Conservation (phyloP, 2,797 vertebrate genomes). For the Spea hammondii region DNA sequence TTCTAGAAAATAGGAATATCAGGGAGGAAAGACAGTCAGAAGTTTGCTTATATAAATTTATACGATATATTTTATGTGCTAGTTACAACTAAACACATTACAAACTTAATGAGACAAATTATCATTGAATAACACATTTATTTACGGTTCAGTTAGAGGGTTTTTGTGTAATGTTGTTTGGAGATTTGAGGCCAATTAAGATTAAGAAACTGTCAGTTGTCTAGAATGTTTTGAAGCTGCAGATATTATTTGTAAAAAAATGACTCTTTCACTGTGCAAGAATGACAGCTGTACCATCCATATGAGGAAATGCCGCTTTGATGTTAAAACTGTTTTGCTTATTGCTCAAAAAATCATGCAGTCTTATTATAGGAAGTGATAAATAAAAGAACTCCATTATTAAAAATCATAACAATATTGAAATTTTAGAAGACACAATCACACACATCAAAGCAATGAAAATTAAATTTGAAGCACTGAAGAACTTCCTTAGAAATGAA, state of each 20-base stretch:
- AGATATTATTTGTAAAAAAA: conserved; percentile 22
- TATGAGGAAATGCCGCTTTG: conserved; percentile 31
- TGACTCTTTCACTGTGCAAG: conserved; percentile 1
- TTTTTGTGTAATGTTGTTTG: conserved; percentile 2
- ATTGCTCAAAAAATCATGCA: conserved; percentile 8
- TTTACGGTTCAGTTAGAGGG: background rate
- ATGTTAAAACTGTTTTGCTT: conserved; percentile 35
- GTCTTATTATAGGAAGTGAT: conserved; percentile 11
- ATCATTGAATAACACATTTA: conserved; percentile 2
- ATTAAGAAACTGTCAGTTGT: conserved; percentile 18
- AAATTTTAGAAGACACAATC: conserved; percentile 25
- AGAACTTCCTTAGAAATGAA: conserved; percentile 34
- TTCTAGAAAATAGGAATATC: too few relatives aligned
- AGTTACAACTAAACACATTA: background rate
- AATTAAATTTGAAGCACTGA: conserved; percentile 33
- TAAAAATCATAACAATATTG: conserved; percentile 39
- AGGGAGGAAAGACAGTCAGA: too few relatives aligned
- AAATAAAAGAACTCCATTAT: conserved; percentile 30
- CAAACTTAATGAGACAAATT: background rate
- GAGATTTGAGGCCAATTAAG: conserved; percentile 33
- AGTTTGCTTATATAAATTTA: too few relatives aligned
- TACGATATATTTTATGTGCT: too few relatives aligned
- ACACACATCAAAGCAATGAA: conserved; percentile 40
- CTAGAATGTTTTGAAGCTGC: conserved; percentile 23
- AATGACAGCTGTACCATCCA: conserved; percentile 25